These are phyloP conservation scores for Rhingia rostrata DNA, from an alignment of 2,888 invertebrate species.

Conservation along the genomic window DNA sequence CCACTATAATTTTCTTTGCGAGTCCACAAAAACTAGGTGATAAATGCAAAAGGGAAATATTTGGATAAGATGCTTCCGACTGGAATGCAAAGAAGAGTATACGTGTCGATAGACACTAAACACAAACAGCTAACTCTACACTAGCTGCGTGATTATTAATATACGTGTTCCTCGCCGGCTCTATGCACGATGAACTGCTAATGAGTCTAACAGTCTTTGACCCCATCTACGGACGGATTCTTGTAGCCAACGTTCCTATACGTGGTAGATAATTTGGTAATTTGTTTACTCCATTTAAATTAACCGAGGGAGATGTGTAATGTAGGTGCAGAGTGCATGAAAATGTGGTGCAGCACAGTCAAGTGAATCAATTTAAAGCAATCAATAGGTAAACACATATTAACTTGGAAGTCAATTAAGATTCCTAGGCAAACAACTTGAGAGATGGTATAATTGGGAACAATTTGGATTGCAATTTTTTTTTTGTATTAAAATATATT, in stretches of 20 bases:
- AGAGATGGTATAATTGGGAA: no score
- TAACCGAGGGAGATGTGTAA: neutral
- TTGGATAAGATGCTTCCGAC: slow-evolving; percentile 3
- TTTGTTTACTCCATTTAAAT: slow-evolving; percentile 53
- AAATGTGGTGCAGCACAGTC: slow-evolving; percentile 9
- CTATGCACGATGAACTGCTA: slow-evolving; percentile 46
- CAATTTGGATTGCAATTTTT: no score
- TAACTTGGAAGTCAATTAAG: slow-evolving; percentile 1
- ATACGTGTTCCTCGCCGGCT: neutral
- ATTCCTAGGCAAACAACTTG: neutral
- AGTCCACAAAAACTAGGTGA: neutral
- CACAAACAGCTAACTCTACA: slow-evolving; percentile 40
- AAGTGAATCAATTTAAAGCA: slow-evolving; percentile 30
- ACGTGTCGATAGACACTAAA: slow-evolving; percentile 52
- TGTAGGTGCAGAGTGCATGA: slow-evolving; percentile 24
- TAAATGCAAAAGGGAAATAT: slow-evolving; percentile 18
- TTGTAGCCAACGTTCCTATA: slow-evolving; percentile 1
- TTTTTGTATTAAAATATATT: no score
- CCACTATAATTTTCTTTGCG: no score
- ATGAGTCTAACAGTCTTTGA: slow-evolving; percentile 61
- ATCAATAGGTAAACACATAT: slow-evolving; percentile 50
- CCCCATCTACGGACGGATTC: slow-evolving; percentile 28
- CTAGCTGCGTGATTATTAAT: neutral
- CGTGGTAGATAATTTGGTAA: slow-evolving; percentile 49
- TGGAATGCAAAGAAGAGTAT: slow-evolving; percentile 23